Conservation (phyloP, 64 coral and sea anemone genomes). For the Acropora yongei region DNA sequence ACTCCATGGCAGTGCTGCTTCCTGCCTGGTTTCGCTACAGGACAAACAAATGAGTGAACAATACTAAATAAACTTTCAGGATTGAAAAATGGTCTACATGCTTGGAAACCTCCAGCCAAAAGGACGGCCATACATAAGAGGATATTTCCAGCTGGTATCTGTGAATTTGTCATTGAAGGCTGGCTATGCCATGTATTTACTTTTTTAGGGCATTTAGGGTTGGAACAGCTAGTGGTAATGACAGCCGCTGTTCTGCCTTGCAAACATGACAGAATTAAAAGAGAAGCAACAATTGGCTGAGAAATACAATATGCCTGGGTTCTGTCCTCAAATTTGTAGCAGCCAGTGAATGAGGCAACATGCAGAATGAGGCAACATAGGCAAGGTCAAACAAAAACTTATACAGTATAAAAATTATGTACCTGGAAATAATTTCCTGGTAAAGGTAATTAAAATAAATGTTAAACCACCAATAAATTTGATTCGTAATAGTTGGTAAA, state of each 20-base stretch:
- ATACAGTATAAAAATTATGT: no score
- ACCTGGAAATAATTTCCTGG: no score
- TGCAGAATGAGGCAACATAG: background rate
- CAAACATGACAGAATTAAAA: slow-evolving; percentile 54
- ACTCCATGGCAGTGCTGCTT: slow-evolving; percentile 38
- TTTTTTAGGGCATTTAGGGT: slow-evolving; percentile 34
- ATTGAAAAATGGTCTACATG: slow-evolving; percentile 1
- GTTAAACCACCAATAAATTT: no score
- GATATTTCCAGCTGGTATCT: slow-evolving; percentile 46
- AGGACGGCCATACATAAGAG: slow-evolving; percentile 22
- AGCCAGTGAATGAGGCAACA: background rate
- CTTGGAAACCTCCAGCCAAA: slow-evolving; percentile 3
- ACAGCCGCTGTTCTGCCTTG: slow-evolving; percentile 29
- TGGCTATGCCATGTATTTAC: slow-evolving; percentile 30
- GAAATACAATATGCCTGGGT: background rate
- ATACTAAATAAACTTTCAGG: background rate
- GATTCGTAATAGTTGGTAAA: no score
- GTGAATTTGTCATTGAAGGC: slow-evolving; percentile 17
- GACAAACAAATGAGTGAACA: background rate
- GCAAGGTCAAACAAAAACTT: no score
- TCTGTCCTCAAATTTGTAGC: no score
- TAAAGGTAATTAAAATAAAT: no score
- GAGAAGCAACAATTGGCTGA: slow-evolving; percentile 29
- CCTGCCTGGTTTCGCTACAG: slow-evolving; percentile 1
- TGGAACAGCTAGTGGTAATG: background rate